Percentiles rank a stretch among this genome's conserved stretches.
Conservation (phyloP, 2,113 vertebrate species). For the Grallaria varia region DNA sequence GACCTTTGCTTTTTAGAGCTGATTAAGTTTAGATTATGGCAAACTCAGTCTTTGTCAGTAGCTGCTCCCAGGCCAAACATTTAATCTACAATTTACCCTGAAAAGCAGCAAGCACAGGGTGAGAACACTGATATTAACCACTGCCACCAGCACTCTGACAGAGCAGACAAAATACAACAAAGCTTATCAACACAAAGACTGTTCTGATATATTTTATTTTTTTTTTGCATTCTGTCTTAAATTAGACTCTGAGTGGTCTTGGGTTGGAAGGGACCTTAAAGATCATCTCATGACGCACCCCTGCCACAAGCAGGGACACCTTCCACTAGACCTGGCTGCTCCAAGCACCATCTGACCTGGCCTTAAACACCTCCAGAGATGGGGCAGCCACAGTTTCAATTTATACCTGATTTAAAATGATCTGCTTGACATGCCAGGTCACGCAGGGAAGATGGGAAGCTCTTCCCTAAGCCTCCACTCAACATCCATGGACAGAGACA, state of each 20-base stretch:
- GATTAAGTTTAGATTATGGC: not conserved
- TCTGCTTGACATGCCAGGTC: not conserved
- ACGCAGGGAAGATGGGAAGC: not conserved
- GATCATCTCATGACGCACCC: rapidly evolving
- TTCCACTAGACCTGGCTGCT: not conserved
- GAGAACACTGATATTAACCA: not conserved
- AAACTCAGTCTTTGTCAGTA: not conserved
- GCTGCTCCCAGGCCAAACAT: not conserved
- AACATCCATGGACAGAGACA: rapidly evolving
- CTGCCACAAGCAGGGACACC: not conserved
- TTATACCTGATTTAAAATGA: rapidly evolving
- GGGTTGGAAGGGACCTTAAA: not conserved
- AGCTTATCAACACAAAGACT: not conserved
- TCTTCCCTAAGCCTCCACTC: not conserved
- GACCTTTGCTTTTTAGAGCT: not conserved
- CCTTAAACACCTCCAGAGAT: not conserved
- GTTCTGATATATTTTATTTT: rapidly evolving
- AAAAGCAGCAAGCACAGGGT: not conserved
- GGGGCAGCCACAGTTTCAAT: not conserved
- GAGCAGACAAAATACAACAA: not conserved
- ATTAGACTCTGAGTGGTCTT: not conserved
- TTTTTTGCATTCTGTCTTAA: not conserved
- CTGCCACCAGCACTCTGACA: not conserved
- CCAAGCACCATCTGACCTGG: not conserved
- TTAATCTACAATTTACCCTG: not conserved